Evolutionary conservation across 2,797 vertebrate genomes (phyloP), one percentile per base, ranked within the genome.

Genomic region (Buceros bicornis): DNA sequence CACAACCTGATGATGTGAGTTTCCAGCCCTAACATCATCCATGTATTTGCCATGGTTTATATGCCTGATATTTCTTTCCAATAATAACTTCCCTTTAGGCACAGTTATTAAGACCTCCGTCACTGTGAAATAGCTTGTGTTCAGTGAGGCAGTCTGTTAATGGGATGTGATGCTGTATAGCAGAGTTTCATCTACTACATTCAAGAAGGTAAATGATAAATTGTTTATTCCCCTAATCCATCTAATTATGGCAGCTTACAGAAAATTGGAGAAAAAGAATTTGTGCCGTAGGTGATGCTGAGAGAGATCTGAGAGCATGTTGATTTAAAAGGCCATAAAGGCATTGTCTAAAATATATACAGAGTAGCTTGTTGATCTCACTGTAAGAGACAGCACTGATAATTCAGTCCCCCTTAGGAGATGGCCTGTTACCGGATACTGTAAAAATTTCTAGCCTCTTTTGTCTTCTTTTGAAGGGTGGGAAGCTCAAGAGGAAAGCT

Each of bases 31-130:
- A 42, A 94, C 88, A 94, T 80, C 2, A 0, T 29, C 89, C 82
- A 31, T 62, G 79, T 64, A 64, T 97, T 97, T 96, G 61, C 94
- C 74, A 77, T 50, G 91, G 61, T 66, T 95, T 95, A 91, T 89
- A 85, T 91, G 64, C 73, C 90, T 74, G 87, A 31, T 93, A 92
- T 87, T 95, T 93, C 77, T 90, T 87, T 84, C 90, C 91, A 94
- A 82, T 94, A 95, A 93, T 96, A 96, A 90, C 91, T 97, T 97
- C 61, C 93, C 94, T 96, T 97, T 95, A 96, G 96, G 95, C 93
- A 92, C 0, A 83, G 95, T 95, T 95, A 90, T 97, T 95, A 96
- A 95, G 91, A 62, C 87, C 88, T 89, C 78, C 3, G 4, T 97
- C 83, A 80, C 91, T 95, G 94, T 92, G 92, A 97, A 96, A 97